A percentile compares a stretch with the other conserved stretches of the same genome.
Evolutionary conservation across 2,888 invertebrate species (phyloP).

Genomic region (Pollenia angustigena): DNA sequence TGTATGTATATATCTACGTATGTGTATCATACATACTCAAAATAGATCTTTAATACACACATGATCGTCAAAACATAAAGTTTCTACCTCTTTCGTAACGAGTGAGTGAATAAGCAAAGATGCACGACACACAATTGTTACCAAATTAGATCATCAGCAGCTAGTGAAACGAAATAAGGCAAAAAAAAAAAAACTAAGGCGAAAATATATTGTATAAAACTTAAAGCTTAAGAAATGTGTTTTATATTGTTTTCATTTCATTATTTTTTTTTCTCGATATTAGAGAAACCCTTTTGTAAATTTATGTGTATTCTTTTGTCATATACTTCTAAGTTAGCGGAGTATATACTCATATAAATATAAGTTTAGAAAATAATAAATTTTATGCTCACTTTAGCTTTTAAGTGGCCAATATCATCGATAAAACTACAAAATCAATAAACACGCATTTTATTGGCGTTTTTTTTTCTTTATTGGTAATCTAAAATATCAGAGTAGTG

Average conservation of each 20-base stretch:
- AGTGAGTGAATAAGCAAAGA: constrained; percentile 70
- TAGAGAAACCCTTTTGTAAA: constrained; percentile 44
- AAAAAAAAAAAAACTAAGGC: background rate
- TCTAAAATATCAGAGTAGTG: background rate
- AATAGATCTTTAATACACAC: constrained; percentile 30
- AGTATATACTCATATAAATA: background rate
- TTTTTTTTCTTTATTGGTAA: background rate
- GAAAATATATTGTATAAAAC: background rate
- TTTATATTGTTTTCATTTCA: constrained; percentile 11
- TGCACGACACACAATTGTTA: constrained; percentile 83
- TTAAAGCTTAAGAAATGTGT: constrained; percentile 9
- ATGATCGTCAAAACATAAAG: constrained; percentile 42
- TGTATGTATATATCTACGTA: background rate
- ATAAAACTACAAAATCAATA: constrained; percentile 76
- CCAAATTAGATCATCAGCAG: constrained; percentile 83
- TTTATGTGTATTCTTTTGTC: constrained; percentile 17
- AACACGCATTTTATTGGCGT: constrained; percentile 79
- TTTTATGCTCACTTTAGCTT: background rate
- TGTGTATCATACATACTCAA: background rate
- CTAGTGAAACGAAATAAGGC: constrained; percentile 50
- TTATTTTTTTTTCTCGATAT: constrained; percentile 8
- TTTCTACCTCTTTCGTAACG: constrained; percentile 63
- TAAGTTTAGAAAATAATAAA: background rate
- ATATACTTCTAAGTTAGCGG: background rate
- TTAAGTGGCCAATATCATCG: background rate